Percentiles rank a stretch among this genome's conserved stretches.
These are phyloP conservation scores for Macrotrachela quadricornifera DNA, from an alignment of 1,140 invertebrate genomes.

Conservation along the genomic window DNA sequence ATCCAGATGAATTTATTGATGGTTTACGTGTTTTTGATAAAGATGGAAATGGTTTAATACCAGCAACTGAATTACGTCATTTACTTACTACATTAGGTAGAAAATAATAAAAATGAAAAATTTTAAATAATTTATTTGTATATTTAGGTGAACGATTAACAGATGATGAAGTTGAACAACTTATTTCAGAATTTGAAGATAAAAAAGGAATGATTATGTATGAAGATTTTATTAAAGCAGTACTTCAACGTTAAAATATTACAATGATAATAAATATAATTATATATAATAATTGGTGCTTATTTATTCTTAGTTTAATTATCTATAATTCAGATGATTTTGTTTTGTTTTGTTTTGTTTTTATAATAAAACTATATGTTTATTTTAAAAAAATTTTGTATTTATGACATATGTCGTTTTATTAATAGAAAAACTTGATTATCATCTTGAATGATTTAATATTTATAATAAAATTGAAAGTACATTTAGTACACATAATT, in stretches of 20 bases:
- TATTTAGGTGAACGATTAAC: conserved; percentile 37
- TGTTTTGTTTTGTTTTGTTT: too few species aligned
- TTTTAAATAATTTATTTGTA: too few species aligned
- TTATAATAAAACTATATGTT: too few species aligned
- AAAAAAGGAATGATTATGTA: conserved; percentile 96
- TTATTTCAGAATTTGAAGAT: conserved; percentile 84
- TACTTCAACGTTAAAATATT: too few species aligned
- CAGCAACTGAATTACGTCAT: conserved; percentile 85
- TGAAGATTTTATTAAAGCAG: conserved; percentile 37
- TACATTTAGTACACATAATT: conserved; percentile 76
- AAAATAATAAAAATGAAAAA: too few species aligned
- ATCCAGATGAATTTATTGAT: conserved; percentile 26
- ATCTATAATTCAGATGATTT: too few species aligned
- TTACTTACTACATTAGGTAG: conserved; percentile 51
- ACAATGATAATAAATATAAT: too few species aligned
- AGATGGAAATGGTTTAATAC: conserved; percentile 76
- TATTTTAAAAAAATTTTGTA: conserved; percentile 47
- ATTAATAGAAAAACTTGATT: conserved; percentile 89
- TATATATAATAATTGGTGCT: too few species aligned
- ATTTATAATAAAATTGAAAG: conserved; percentile 84
- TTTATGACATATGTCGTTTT: conserved; percentile 91
- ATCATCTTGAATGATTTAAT: conserved; percentile 99
- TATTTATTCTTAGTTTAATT: too few species aligned
- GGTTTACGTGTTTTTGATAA: conserved; percentile 60
- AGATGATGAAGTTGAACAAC: conserved; percentile 73